Percentiles rank a stretch among this genome's conserved stretches.
Evolutionary conservation across 2,797 vertebrate species (phyloP).

Genomic region (Chaetophractus vellerosus): DNA sequence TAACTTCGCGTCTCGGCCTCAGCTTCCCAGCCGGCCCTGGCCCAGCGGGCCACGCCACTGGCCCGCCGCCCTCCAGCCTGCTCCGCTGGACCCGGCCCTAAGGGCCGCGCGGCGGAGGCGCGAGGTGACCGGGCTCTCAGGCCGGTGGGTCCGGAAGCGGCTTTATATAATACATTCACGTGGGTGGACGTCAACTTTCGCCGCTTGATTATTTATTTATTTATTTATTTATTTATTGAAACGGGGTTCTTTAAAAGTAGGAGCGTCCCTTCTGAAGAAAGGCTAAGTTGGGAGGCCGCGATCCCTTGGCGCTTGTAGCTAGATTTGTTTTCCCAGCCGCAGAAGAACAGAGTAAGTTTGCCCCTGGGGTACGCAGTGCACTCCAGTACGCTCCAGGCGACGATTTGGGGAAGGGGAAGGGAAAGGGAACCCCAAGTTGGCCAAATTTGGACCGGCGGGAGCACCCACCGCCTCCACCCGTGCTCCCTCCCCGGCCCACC

Average conservation of each 20-base stretch:
- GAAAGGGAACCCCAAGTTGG: slow-evolving; percentile 6
- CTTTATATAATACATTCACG: slow-evolving; percentile 88
- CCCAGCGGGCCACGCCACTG: slow-evolving; percentile 83
- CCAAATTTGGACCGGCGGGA: slow-evolving; percentile 44
- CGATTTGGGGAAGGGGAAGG: slow-evolving; percentile 37
- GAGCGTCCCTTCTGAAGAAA: slow-evolving; percentile 74
- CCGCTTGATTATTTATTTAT: slow-evolving; percentile 77
- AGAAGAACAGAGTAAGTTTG: slow-evolving; percentile 87
- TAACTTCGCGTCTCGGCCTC: slow-evolving; percentile 90
- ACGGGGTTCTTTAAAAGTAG: slow-evolving; percentile 85
- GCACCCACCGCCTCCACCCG: background rate
- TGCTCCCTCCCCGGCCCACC: background rate
- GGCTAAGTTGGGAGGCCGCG: slow-evolving; percentile 58
- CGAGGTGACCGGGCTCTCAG: slow-evolving; percentile 75
- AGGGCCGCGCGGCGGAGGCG: slow-evolving; percentile 76
- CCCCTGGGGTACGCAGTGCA: slow-evolving; percentile 67
- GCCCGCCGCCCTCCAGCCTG: slow-evolving; percentile 79
- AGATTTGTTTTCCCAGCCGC: slow-evolving; percentile 63
- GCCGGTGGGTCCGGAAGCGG: slow-evolving; percentile 82
- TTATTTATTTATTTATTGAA: slow-evolving; percentile 71
- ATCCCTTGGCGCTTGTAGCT: background rate
- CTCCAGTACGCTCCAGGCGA: background rate
- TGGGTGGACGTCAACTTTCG: slow-evolving; percentile 87
- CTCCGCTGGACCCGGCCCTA: slow-evolving; percentile 72
- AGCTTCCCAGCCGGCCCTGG: slow-evolving; percentile 87